These are phyloP conservation scores for Aethina tumida DNA, from an alignment of 1,140 invertebrate species.

Conservation along the genomic window DNA sequence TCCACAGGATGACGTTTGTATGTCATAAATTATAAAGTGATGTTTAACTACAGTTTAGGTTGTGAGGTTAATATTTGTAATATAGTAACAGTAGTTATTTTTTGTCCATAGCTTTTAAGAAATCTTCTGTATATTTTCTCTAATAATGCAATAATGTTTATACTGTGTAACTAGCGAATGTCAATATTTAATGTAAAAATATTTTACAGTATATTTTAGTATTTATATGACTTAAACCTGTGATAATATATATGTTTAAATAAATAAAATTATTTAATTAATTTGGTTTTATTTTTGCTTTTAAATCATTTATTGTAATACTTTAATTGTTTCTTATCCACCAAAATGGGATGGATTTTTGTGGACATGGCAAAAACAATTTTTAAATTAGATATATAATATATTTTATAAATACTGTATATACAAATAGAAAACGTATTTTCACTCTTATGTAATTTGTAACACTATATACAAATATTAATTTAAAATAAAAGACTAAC, in stretches of 20 bases:
- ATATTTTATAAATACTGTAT: constrained; percentile 3
- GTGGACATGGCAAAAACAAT: neutral
- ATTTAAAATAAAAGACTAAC: constrained; percentile 1
- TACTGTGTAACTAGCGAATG: neutral
- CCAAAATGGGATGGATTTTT: neutral
- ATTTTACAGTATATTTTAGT: constrained; percentile 21
- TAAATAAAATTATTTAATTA: neutral
- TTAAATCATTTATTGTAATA: constrained; percentile 3
- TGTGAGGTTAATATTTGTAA: constrained; percentile 1
- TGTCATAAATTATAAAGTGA: too few species aligned
- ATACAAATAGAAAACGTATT: constrained; percentile 10
- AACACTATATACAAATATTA: constrained; percentile 9
- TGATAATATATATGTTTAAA: constrained; percentile 16
- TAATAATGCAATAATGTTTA: constrained; percentile 2
- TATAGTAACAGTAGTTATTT: neutral
- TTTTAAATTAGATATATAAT: neutral
- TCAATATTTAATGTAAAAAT: constrained; percentile 7
- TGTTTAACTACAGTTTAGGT: too few species aligned
- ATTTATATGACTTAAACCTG: constrained; percentile 24
- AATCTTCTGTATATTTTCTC: constrained; percentile 1
- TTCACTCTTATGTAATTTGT: constrained; percentile 7
- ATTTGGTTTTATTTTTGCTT: constrained; percentile 4
- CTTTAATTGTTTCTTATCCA: neutral
- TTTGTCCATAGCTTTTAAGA: neutral
- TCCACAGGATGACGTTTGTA: too few species aligned